A percentile compares a stretch with the other conserved stretches of the same genome.
phyloP scores from a whole-genome alignment of 1,140 invertebrate genomes.

The Caerostris extrusa region DNA sequence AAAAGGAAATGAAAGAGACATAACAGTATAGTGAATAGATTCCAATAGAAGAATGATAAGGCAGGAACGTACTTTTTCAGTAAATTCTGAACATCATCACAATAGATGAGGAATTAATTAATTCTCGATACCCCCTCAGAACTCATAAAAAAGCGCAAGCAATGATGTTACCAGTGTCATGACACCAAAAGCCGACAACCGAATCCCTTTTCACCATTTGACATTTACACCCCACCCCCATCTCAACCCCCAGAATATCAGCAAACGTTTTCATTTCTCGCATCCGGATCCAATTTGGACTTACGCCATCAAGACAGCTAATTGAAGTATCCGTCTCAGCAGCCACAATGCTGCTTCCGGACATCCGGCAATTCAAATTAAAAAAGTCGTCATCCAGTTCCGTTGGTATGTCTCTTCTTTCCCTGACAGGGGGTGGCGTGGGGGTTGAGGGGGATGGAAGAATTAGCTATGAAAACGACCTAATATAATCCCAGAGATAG shows the following conservation, averaged over 20 bases:
- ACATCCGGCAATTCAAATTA: slow-evolving; percentile 43
- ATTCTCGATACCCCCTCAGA: no score
- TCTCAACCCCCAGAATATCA: not conserved
- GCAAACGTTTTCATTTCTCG: slow-evolving; percentile 44
- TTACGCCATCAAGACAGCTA: slow-evolving; percentile 6
- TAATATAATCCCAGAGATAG: not conserved
- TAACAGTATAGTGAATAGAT: no score
- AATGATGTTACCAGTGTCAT: no score
- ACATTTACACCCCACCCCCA: not conserved
- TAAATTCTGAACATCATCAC: no score
- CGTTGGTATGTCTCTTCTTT: not conserved
- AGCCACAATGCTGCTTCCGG: slow-evolving; percentile 20
- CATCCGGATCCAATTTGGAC: slow-evolving; percentile 54
- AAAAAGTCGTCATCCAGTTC: slow-evolving; percentile 26
- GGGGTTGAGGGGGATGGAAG: not conserved
- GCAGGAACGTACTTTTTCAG: no score
- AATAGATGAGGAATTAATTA: no score
- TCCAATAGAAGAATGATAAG: no score
- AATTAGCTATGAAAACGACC: not conserved
- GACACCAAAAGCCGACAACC: not conserved
- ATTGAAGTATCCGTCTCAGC: not conserved
- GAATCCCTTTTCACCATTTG: slow-evolving; percentile 11
- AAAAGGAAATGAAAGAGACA: no score
- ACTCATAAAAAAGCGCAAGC: no score
- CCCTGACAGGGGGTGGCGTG: not conserved